Percentiles rank a stretch among this genome's conserved stretches.
phyloP scores from a whole-genome alignment of 37 sponge, comb jelly and placozoan species.

The Haliclona indistincta region DNA sequence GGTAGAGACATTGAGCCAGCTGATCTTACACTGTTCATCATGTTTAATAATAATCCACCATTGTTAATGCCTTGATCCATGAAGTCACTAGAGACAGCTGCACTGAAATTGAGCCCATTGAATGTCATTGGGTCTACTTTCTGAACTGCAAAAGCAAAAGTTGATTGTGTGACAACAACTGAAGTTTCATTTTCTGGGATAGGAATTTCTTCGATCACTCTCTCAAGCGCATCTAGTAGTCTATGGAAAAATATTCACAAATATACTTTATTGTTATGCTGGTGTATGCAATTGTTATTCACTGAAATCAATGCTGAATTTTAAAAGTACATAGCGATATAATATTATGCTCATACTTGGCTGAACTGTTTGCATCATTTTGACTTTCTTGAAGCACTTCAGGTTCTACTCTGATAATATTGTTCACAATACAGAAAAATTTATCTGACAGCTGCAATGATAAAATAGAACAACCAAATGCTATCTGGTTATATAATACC shows the following conservation, averaged over 20 bases:
- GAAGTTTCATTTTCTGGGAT: background rate
- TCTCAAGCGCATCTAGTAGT: conserved; percentile 12
- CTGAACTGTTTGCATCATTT: conserved; percentile 9
- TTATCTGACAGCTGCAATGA: conserved; percentile 25
- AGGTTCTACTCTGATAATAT: conserved; percentile 23
- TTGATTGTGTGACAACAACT: background rate
- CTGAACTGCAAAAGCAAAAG: conserved; percentile 4
- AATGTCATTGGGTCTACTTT: background rate
- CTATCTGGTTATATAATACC: too few relatives aligned
- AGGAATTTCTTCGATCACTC: conserved; percentile 10
- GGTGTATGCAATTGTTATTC: too few relatives aligned
- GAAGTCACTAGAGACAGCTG: too few relatives aligned
- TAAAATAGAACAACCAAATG: too few relatives aligned
- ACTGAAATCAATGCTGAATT: too few relatives aligned
- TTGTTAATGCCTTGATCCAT: too few relatives aligned
- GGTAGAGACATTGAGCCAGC: background rate
- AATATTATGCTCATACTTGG: conserved; percentile 31
- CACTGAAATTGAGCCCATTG: too few relatives aligned
- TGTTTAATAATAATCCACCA: too few relatives aligned
- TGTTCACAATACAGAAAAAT: conserved; percentile 22
- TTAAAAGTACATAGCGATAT: too few relatives aligned
- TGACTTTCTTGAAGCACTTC: conserved; percentile 29
- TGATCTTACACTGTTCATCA: too few relatives aligned
- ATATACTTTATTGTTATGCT: background rate
- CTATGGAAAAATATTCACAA: background rate